These are phyloP conservation scores for Sternotherus odoratus DNA, from an alignment of 2,797 vertebrate species.

Conservation along the genomic window DNA sequence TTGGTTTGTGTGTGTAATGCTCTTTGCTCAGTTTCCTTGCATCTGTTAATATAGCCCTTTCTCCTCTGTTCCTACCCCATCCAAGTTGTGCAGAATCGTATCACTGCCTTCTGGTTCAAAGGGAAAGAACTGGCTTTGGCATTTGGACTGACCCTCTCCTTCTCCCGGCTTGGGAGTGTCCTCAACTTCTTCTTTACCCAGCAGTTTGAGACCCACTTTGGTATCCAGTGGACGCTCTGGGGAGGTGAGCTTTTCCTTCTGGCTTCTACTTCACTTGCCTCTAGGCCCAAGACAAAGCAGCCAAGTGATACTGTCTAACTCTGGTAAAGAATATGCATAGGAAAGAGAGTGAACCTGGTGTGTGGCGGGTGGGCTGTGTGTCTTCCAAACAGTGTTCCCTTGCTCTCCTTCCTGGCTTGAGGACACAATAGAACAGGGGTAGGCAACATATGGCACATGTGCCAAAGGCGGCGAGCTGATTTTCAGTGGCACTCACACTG, in stretches of 20 bases:
- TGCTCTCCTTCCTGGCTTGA: background rate
- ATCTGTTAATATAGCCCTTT: background rate
- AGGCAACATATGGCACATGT: too few species aligned
- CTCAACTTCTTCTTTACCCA: conserved; percentile 90
- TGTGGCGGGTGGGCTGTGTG: background rate
- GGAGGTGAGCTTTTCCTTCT: conserved; percentile 78
- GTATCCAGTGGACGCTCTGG: conserved; percentile 90
- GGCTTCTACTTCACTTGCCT: background rate
- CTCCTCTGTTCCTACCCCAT: background rate
- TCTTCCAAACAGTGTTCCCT: background rate
- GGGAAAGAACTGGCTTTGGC: conserved; percentile 89
- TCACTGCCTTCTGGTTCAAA: conserved; percentile 90
- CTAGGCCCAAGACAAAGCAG: background rate
- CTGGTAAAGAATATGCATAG: background rate
- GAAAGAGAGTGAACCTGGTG: background rate
- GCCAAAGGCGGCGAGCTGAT: too few species aligned
- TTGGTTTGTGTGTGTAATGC: background rate
- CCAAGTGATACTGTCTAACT: background rate
- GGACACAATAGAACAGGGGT: background rate
- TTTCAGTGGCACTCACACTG: too few species aligned
- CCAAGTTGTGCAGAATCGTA: conserved; percentile 87
- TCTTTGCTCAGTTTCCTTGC: background rate
- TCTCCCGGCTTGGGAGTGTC: conserved; percentile 86
- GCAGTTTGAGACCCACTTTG: conserved; percentile 83
- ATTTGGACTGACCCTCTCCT: conserved; percentile 86